Percentiles rank a stretch among this genome's conserved stretches.
phyloP scores from a whole-genome alignment of 2,113 vertebrate species.

The Perca flavescens region DNA sequence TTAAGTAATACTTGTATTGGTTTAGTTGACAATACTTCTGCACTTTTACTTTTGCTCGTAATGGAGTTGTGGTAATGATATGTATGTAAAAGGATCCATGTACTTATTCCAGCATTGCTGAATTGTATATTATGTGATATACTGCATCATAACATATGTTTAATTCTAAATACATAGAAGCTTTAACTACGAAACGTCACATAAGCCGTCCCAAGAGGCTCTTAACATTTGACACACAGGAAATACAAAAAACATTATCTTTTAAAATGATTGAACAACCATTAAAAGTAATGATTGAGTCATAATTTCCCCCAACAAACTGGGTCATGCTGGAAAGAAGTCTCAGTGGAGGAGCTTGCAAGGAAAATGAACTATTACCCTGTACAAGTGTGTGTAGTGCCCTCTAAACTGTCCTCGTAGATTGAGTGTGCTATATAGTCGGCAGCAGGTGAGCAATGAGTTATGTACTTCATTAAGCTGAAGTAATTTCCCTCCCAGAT shows the following conservation, averaged over 20 bases:
- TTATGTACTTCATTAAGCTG: constrained; percentile 82
- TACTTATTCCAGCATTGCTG: not conserved
- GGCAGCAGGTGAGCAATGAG: constrained; percentile 75
- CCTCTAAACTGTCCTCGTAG: constrained; percentile 74
- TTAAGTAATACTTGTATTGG: not conserved
- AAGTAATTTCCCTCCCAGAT: constrained; percentile 79
- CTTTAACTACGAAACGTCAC: not conserved
- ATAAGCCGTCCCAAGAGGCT: constrained; percentile 7
- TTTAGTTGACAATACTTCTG: not conserved
- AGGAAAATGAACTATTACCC: constrained; percentile 61
- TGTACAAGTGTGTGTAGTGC: constrained; percentile 60
- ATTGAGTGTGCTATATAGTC: constrained; percentile 60
- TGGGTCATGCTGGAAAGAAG: constrained; percentile 61
- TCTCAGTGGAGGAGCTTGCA: constrained; percentile 40
- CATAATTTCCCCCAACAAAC: constrained; percentile 51
- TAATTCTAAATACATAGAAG: not conserved
- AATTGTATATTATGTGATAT: not conserved
- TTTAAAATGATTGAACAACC: constrained; percentile 49
- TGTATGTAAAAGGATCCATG: not conserved
- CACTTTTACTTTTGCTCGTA: not conserved
- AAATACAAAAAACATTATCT: constrained; percentile 47
- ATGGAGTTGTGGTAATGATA: too few relatives aligned
- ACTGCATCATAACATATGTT: not conserved
- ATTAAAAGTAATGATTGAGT: constrained; percentile 58
- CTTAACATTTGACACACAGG: constrained; percentile 23